Conservation (phyloP, 2,888 invertebrate species). For the Eupithecia dodoneata region DNA sequence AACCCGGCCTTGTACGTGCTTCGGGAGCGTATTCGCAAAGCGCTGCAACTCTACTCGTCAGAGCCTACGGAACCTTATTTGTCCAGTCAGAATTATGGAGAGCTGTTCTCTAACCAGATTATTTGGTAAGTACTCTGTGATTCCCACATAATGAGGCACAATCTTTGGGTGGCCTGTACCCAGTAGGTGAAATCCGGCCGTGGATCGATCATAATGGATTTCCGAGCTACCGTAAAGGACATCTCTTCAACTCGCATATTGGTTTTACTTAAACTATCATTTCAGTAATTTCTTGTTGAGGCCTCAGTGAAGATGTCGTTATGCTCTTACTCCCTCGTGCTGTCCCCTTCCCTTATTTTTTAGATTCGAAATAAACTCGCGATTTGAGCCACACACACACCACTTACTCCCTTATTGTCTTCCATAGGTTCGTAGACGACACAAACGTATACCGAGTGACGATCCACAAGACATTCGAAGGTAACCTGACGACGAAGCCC, state of each 20-base stretch:
- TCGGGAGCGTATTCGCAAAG: slow-evolving; percentile 99
- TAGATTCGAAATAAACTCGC: no score
- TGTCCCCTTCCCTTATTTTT: no score
- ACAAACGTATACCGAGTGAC: slow-evolving; percentile 99
- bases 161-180: no score
- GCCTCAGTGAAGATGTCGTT: no score
- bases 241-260: no score
- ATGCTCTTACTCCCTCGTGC: no score
- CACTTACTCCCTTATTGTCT: not conserved
- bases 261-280: no score
- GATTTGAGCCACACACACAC: not conserved
- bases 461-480: slow-evolving; percentile 99
- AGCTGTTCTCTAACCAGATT: slow-evolving; percentile 99
- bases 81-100: slow-evolving; percentile 99
- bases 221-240: no score
- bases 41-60: slow-evolving; percentile 98
- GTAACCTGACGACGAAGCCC: slow-evolving; percentile 99
- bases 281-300: no score
- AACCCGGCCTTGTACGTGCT: slow-evolving; percentile 99
- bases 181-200: no score
- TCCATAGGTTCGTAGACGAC: slow-evolving; percentile 95
- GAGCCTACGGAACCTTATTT: slow-evolving; percentile 99
- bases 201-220: no score
- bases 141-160: no score
- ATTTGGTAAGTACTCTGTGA: slow-evolving; percentile 89